These are phyloP conservation scores for Bembecia ichneumoniformis DNA, from an alignment of 2,888 invertebrate genomes.

Conservation along the genomic window DNA sequence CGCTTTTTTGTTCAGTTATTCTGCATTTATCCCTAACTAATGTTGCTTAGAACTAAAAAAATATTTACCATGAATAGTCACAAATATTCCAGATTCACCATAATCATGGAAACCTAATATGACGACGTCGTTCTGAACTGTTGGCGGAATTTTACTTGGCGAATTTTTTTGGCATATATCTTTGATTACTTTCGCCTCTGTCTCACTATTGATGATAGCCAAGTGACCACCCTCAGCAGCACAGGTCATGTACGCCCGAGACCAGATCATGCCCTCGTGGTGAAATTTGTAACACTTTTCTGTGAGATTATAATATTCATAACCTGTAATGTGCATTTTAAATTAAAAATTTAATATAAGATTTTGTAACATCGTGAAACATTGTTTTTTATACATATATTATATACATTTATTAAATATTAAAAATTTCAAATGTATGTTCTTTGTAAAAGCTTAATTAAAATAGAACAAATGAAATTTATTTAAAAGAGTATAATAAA, in stretches of 20 bases:
- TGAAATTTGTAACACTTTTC: constrained; percentile 3
- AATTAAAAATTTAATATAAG: no score
- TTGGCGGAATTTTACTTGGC: background rate
- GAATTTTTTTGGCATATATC: background rate
- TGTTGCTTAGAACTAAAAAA: background rate
- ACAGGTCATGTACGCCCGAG: constrained; percentile 1
- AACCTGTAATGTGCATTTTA: background rate
- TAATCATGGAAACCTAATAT: background rate
- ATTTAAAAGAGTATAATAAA: no score
- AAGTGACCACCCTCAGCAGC: constrained; percentile 1
- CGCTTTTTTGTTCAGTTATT: no score
- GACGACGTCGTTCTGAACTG: background rate
- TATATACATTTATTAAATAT: no score
- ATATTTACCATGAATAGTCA: background rate
- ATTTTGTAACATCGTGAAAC: no score
- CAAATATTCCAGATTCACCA: background rate
- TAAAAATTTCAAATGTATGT: no score
- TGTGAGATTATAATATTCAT: background rate
- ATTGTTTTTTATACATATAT: no score
- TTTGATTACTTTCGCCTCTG: background rate
- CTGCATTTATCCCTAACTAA: no score
- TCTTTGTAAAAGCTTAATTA: no score
- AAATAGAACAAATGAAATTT: no score
- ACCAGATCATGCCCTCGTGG: background rate
- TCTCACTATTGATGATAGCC: constrained; percentile 1